These are phyloP conservation scores for Dinoponera quadriceps DNA, from an alignment of 1,140 invertebrate genomes.

Conservation along the genomic window DNA sequence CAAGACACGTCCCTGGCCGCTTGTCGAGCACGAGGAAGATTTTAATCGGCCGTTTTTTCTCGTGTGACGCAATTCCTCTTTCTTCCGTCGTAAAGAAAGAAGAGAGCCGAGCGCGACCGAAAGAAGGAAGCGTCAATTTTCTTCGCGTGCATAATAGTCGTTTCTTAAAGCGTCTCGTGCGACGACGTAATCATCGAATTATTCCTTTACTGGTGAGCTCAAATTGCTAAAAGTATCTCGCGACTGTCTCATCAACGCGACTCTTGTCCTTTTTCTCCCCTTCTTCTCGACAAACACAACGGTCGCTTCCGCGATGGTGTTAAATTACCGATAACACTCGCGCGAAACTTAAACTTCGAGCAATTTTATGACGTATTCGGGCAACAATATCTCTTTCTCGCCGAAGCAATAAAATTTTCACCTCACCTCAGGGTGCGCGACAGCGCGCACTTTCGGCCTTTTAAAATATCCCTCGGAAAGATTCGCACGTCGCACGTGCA, in stretches of 20 bases:
- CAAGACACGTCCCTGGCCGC: slow-evolving; percentile 58
- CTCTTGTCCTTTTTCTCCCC: neutral
- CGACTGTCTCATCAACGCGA: neutral
- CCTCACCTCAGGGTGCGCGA: neutral
- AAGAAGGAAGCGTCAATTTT: slow-evolving; percentile 47
- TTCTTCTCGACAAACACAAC: neutral
- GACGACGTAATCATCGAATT: slow-evolving; percentile 11
- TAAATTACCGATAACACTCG: neutral
- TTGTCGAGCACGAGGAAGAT: slow-evolving; percentile 70
- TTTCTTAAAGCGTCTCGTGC: slow-evolving; percentile 15
- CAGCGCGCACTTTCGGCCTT: neutral
- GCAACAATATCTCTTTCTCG: neutral
- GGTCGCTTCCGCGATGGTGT: neutral
- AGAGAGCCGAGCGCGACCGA: neutral
- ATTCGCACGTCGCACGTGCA: neutral
- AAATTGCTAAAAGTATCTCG: slow-evolving; percentile 9
- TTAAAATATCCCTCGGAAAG: neutral
- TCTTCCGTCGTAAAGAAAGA: slow-evolving; percentile 28
- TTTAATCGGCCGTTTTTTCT: slow-evolving; percentile 66
- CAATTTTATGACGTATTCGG: neutral
- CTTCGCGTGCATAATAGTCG: slow-evolving; percentile 32
- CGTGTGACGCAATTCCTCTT: slow-evolving; percentile 56
- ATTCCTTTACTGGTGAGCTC: neutral
- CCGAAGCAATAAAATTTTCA: neutral
- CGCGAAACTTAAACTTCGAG: neutral